Evolutionary conservation across 2,888 invertebrate species (phyloP).

Genomic region (Drosophila mulleri): DNA sequence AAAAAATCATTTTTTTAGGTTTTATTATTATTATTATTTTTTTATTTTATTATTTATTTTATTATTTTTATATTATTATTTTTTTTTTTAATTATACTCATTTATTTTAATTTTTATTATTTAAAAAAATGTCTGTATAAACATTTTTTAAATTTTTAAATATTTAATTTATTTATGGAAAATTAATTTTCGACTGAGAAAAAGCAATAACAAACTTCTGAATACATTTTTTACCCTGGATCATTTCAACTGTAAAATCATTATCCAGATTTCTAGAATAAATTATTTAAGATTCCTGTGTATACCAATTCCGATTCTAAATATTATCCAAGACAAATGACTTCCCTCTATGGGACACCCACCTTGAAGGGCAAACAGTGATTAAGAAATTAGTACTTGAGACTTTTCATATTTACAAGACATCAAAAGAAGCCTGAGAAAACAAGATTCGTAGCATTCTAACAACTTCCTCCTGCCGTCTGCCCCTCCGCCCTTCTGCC

Average conservation of each 20-base stretch:
- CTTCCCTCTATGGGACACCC: conserved; percentile 36
- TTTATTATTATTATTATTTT: no score
- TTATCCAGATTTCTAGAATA: background rate
- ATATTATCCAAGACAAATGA: conserved; percentile 6
- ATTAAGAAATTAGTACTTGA: conserved; percentile 57
- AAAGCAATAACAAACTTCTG: background rate
- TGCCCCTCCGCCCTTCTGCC: no score
- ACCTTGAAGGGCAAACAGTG: conserved; percentile 32
- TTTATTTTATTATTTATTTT: no score
- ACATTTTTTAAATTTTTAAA: no score
- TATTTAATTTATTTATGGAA: no score
- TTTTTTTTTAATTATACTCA: no score
- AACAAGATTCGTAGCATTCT: conserved; percentile 22
- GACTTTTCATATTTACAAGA: conserved; percentile 9
- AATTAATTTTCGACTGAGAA: no score
- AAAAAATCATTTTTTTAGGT: no score
- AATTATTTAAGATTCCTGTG: background rate
- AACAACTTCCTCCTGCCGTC: conserved; percentile 47
- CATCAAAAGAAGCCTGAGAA: conserved; percentile 18
- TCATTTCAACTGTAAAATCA: background rate
- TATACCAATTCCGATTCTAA: background rate
- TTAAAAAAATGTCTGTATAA: no score
- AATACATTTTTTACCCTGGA: background rate
- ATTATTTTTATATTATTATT: no score
- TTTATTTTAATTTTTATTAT: no score